Percentiles rank a stretch among this genome's conserved stretches.
phyloP scores from a whole-genome alignment of 2,888 invertebrate genomes.

The Lagria hirta region DNA sequence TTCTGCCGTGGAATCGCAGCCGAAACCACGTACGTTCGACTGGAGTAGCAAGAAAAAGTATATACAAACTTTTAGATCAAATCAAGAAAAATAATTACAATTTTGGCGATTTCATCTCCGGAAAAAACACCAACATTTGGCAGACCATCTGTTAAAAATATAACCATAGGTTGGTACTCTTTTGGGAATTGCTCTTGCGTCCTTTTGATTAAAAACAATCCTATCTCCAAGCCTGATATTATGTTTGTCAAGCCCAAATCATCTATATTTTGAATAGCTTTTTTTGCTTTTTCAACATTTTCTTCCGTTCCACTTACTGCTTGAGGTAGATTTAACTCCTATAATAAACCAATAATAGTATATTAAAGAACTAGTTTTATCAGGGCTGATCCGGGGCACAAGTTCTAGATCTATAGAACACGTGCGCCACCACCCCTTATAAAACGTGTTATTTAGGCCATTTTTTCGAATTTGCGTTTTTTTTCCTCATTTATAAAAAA shows the following conservation, averaged over 20 bases:
- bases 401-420: too few species aligned
- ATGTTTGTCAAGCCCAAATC: slow-evolving; percentile 66
- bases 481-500: too few species aligned
- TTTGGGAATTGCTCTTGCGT: slow-evolving; percentile 27
- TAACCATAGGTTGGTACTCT: slow-evolving; percentile 60
- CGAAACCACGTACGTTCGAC: too few species aligned
- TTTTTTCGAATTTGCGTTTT: too few species aligned
- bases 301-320: slow-evolving; percentile 58
- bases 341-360: too few species aligned
- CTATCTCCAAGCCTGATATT: slow-evolving; percentile 61
- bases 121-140: slow-evolving; percentile 61
- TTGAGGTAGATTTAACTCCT: slow-evolving; percentile 48
- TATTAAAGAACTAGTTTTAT: too few species aligned
- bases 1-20: too few species aligned
- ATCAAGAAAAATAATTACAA: slow-evolving; percentile 42
- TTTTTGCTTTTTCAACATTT: slow-evolving; percentile 60
- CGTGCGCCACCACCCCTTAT: too few species aligned
- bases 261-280: slow-evolving; percentile 56
- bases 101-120: slow-evolving; percentile 56
- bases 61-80: background rate
- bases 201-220: slow-evolving; percentile 41
- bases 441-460: too few species aligned
- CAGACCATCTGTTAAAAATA: slow-evolving; percentile 66
- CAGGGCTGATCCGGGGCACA: too few species aligned
- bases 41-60: too few species aligned